Base-by-base conservation (phyloP, 2,113 vertebrate genomes). In the Amblyornis subalaris region DNA sequence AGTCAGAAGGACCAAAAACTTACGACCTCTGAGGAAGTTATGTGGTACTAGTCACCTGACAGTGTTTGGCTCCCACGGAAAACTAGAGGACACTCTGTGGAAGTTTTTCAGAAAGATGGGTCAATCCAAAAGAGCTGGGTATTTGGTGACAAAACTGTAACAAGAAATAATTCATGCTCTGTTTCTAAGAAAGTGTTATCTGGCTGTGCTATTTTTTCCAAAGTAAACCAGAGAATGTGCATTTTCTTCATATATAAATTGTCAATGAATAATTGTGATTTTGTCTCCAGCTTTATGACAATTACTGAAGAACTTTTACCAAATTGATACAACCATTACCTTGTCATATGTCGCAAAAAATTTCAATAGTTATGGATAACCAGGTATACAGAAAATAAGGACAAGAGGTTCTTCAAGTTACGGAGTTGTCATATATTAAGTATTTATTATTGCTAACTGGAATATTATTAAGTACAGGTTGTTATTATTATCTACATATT, bases 71-170 rank as follows among this genome's bases (percentile, higher is more conserved):
- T 79, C 15, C 26, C n/a, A 20, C 13, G 28, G 28, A 62, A 88
- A 81, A 57, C 13, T 19, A 4, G 2, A 13, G 7, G 6, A 44
- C 6, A 29, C 2, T 19, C 3, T 25, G 44, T 0, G 1, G 40
- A 82, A 35, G 5, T 53, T 28, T 76, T 80, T 72, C 29, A 54
- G 60, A 83, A 69, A 65, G 4, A 3, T 7, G 2, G 8, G 18
- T 65, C 10, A 16, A 28, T 31, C 12, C 44, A 47, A 82, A 57
- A 65, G 5, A 66, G 6, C 5, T 35, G 8, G 2, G 4, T 28
- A 66, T 71, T 35, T 4, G 0, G 2, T 58, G 16, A 57, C 26
- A 40, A 61, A 66, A 66, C 6, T 48, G 20, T 60, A 28, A 28
- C 8, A 70, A 85, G 13, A 88, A 88, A 42, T 13, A 3, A 9